Evolutionary conservation across 2,888 invertebrate genomes (phyloP).

Genomic region (Pammene aurita): DNA sequence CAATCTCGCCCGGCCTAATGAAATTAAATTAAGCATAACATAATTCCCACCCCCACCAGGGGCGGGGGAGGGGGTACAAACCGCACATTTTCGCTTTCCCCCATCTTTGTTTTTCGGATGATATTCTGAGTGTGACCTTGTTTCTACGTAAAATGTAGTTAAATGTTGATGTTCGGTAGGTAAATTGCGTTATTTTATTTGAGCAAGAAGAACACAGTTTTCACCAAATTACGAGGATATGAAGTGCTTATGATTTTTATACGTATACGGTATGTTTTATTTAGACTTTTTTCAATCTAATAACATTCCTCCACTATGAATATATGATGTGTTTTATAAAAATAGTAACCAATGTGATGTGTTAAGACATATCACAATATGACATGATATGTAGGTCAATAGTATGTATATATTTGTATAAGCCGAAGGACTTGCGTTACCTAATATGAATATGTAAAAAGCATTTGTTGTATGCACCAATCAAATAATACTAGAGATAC

Average conservation of each 20-base stretch:
- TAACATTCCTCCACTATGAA: too few relatives aligned
- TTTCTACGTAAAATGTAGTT: slow-evolving; percentile 38
- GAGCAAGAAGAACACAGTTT: neutral
- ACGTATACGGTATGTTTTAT: neutral
- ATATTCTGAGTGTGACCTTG: slow-evolving; percentile 48
- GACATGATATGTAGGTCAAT: too few relatives aligned
- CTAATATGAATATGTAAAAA: too few relatives aligned
- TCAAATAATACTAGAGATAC: too few relatives aligned
- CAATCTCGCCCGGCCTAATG: slow-evolving; percentile 73
- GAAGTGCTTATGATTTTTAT: neutral
- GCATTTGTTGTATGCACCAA: too few relatives aligned
- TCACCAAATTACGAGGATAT: neutral
- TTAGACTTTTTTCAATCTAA: neutral
- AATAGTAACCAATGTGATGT: too few relatives aligned
- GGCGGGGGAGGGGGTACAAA: slow-evolving; percentile 44
- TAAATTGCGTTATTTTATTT: slow-evolving; percentile 23
- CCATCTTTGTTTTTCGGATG: slow-evolving; percentile 70
- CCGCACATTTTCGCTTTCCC: slow-evolving; percentile 45
- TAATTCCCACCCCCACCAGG: slow-evolving; percentile 56
- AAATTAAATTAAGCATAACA: slow-evolving; percentile 80
- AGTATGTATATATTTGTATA: too few relatives aligned
- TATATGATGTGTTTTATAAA: too few relatives aligned
- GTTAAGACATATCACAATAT: too few relatives aligned
- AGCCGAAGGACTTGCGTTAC: too few relatives aligned
- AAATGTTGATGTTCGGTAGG: slow-evolving; percentile 33